Base-by-base conservation (phyloP, 2,888 invertebrate genomes). In the Petrolisthes manimaculis region DNA sequence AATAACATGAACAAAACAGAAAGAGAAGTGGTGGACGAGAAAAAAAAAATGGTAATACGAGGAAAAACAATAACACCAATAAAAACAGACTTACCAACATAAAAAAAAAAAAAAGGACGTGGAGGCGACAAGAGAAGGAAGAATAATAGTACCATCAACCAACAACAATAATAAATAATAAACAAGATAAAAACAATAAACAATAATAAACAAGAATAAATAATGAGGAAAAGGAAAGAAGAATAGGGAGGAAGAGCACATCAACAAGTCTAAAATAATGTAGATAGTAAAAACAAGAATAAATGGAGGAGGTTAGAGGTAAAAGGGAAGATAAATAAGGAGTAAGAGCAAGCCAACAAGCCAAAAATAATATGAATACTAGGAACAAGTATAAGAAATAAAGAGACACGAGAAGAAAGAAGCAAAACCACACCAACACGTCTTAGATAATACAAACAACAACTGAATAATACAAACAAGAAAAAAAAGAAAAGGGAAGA, bases 401-500 rank as follows among this genome's bases (percentile, higher is more conserved):
- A 24, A 6, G 37, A 24, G 5, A 61, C 18, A 61, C 5, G 24
- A n/a, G 21, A 74, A n/a, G 8, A 24, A 74, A 74, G 74, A 74
- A 74, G 74, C 4, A 5, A 8, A 5, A 77, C 37, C 37, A 37
- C 37, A 37, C 37, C 37, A 37, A 37, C 37, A 37, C 0, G 37
- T 37, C 37, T 37, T 37, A 37, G 37, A 37, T 37, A 37, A 37
- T 37, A 37, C 14, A 21, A 80, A 21, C 21, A 54, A 21, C 1
- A 74, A 9, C 37, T n/a, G 56, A 69, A 21, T 6, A 69, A 61
- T 18, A 12, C 14, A 74, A n/a, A 71, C 12, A 54, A 18, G 51
- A 53, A n/a, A 55, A 56, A 21, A 56, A 81, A 24, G 21, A 56
- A 81, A 18, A 74, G 21, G 37, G 69, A 82, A 53, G 71, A 71